Base-by-base conservation (phyloP, 2,113 vertebrate genomes). In the Varanus komodoensis region DNA sequence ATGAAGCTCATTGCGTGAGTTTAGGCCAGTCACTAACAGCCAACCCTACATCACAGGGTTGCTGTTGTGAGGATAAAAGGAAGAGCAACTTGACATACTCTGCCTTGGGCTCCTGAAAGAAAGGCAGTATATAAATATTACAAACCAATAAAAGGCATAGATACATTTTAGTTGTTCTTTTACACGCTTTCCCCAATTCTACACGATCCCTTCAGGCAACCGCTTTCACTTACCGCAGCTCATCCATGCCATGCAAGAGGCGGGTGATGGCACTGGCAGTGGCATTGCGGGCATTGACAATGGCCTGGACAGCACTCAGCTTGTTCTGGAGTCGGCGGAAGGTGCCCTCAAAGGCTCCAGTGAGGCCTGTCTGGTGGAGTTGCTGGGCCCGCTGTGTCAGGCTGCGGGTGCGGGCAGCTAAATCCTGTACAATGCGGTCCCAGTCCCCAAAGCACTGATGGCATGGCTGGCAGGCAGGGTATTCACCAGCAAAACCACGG, bases 361-460 rank as follows among this genome's bases (percentile, higher is more conserved):
- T 97, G 0, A 98, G 96, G 14, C 99, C 99, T 0, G 97, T 98
- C 91, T 97, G 98, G 93, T 98, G 98, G 87, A 99, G 97, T 89
- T 98, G 97, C 86, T 96, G 97, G 8, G 96, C 97, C 4, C 96
- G 96, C 79, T 98, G 97, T 0, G 97, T 97, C 69, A 99, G 97
- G 0, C 88, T 93, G 89, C 95, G 98, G 32, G 98, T 98, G 3
- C 97, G 98, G 17, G 97, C 93, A 0, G 97, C 98, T 93, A 99
- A 93, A 90, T 99, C 99, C 97, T 99, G 99, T 32, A 99, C 98
- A 34, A 99, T 97, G 0, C 98, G 98, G 94, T 99, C 99, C 99
- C 99, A 99, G 96, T 99, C 99, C 21, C 99, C 99, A 0, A 99
- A 99, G 94, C 99, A 99, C 75, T 98, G 97, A 64, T 99, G 99